Evolutionary conservation across 1,140 invertebrate genomes (phyloP).

Genomic region (Drusus annulatus): DNA sequence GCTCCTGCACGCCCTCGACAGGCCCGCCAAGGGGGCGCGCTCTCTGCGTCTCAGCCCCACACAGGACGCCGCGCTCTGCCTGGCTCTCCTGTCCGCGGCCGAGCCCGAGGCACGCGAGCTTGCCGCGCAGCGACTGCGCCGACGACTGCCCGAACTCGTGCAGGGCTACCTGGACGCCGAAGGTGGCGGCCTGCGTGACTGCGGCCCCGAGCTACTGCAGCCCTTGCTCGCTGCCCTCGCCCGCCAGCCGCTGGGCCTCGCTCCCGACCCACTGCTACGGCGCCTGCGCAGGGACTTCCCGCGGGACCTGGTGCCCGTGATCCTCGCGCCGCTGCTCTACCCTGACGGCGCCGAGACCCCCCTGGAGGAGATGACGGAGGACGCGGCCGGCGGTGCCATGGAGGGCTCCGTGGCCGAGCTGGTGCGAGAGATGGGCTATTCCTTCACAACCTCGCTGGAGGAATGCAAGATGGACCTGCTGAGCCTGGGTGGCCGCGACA

Average conservation of each 20-base stretch:
- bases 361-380: slow-evolving; percentile 73
- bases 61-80: slow-evolving; percentile 91
- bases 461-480: slow-evolving; percentile 89
- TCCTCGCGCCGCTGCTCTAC: slow-evolving; percentile 90
- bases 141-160: slow-evolving; percentile 88
- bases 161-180: slow-evolving; percentile 85
- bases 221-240: slow-evolving; percentile 78
- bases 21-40: slow-evolving; percentile 82
- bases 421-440: slow-evolving; percentile 91
- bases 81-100: slow-evolving; percentile 86
- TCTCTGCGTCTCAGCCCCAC: slow-evolving; percentile 87
- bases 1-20: slow-evolving; percentile 66
- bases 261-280: slow-evolving; percentile 82
- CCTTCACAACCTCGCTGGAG: slow-evolving; percentile 89
- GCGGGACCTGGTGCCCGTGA: slow-evolving; percentile 87
- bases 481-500: slow-evolving; percentile 82
- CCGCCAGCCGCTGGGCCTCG: slow-evolving; percentile 74
- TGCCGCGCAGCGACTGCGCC: slow-evolving; percentile 84
- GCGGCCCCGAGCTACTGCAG: slow-evolving; percentile 90
- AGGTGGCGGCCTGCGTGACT: slow-evolving; percentile 89
- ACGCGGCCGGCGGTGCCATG: slow-evolving; percentile 75
- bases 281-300: slow-evolving; percentile 90
- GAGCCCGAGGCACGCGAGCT: slow-evolving; percentile 81
- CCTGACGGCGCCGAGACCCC: slow-evolving; percentile 82
- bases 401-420: slow-evolving; percentile 85